Evolutionary conservation across 2,888 invertebrate species (phyloP), one percentile per base, ranked within the genome.

Genomic region (Napeogenes sylphis): DNA sequence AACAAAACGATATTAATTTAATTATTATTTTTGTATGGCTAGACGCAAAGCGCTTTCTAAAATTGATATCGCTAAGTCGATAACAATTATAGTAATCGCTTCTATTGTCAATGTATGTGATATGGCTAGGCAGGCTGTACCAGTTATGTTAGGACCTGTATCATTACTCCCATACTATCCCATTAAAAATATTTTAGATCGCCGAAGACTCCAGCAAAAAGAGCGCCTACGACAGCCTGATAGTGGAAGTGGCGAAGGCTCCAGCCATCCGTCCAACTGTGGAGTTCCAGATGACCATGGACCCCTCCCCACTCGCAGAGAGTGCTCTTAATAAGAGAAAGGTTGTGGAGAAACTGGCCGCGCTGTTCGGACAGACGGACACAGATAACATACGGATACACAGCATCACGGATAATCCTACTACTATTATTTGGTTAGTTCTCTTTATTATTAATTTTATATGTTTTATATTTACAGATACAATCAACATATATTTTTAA

Each of bases 241-340:
- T 94, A 64, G 95, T 96, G 2, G 93, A 94, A 63, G 96, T 96
- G 0, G 92, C 92, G 67, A 92, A 92, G 62, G 92, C 94, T 0
- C 92, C 93, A 0, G 91, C 92, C 55, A 91, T 92, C 63, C 90
- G 92, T 0, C 96, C 94, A 62, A 94, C 93, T 30, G 94, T 96
- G 0, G 95, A 96, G 78, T 96, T 97, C 84, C 94, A 94, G 69
- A 94, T 97, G 91, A 94, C 93, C 0, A 86, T 97, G 76, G 94
- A 94, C 56, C 92, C 93, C 0, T 93, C 93, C 79, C 92, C 94
- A 8, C 94, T 97, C 68, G 92, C 92, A 0, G 93, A 93, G 75
- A 94, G 94, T 61, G 94, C 96, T 0, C 85, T 90, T 38, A 92
- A 94, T 79, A 95, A 97, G 76, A 92, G 95, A 45, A 95, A 94